Evolutionary conservation across 2,113 vertebrate species (phyloP).

Genomic region (Orthonyx spaldingii): DNA sequence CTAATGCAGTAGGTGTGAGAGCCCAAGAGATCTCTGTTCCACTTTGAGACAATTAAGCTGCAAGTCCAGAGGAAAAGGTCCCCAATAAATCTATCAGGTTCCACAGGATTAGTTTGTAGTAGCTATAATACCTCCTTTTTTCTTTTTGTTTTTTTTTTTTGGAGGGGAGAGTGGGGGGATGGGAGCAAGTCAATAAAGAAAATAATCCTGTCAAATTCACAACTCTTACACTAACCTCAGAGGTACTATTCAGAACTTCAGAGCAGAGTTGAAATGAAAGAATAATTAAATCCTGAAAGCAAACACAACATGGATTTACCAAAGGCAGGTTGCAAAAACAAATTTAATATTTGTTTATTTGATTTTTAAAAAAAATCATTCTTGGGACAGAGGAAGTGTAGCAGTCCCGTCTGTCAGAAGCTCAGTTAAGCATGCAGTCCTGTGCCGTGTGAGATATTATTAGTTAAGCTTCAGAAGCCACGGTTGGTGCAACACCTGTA

Average conservation of each 20-base stretch:
- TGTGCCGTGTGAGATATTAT: background rate
- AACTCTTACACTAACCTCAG: background rate
- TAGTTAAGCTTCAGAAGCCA: constrained; percentile 20
- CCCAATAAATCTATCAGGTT: constrained; percentile 26
- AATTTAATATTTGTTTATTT: constrained; percentile 7
- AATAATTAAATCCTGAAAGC: constrained; percentile 41
- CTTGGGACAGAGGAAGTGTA: background rate
- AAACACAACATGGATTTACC: constrained; percentile 15
- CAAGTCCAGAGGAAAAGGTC: background rate
- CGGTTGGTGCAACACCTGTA: background rate
- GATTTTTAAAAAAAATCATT: background rate
- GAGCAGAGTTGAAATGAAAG: constrained; percentile 27
- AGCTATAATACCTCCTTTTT: background rate
- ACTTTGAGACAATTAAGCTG: background rate
- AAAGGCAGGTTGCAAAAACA: constrained; percentile 12
- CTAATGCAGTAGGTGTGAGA: background rate
- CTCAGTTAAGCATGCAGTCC: background rate
- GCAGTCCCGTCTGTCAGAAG: background rate
- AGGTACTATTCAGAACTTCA: constrained; percentile 24
- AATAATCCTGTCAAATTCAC: constrained; percentile 20
- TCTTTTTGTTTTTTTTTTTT: background rate
- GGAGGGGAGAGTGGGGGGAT: fast-evolving
- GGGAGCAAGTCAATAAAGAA: background rate
- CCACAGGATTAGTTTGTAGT: background rate
- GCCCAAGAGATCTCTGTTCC: background rate